phyloP scores from a whole-genome alignment of 2,888 invertebrate genomes.

The Nowickia ferox region DNA sequence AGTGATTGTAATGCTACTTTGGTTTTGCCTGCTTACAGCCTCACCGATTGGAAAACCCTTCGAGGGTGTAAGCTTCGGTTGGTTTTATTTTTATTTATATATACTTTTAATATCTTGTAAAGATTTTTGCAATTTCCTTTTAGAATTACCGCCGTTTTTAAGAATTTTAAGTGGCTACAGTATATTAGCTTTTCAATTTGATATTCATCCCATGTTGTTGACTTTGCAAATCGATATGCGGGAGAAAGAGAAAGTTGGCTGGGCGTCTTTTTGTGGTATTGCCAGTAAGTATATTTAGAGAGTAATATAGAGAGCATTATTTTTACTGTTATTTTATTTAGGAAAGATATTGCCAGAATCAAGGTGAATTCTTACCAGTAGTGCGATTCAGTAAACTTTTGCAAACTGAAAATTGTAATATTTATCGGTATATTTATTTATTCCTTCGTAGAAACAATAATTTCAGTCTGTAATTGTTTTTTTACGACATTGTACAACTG shows the following conservation, averaged over 20 bases:
- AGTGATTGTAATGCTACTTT: constrained; percentile 87
- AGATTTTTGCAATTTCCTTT: constrained; percentile 69
- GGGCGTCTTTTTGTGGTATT: constrained; percentile 89
- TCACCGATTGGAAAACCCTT: constrained; percentile 80
- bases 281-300: constrained; percentile 83
- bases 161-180: constrained; percentile 87
- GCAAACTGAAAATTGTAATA: too few relatives aligned
- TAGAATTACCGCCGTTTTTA: constrained; percentile 83
- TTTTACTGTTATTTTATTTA: neutral
- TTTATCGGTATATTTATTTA: too few relatives aligned
- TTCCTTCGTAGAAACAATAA: too few relatives aligned
- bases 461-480: too few relatives aligned
- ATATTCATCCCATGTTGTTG: constrained; percentile 92
- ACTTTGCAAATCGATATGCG: constrained; percentile 97
- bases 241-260: constrained; percentile 88
- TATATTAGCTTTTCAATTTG: constrained; percentile 89
- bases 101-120: neutral
- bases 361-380: too few relatives aligned
- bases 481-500: too few relatives aligned
- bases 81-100: constrained; percentile 29
- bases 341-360: too few relatives aligned
- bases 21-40: constrained; percentile 86
- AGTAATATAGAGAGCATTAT: too few relatives aligned
- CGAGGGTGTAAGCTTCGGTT: constrained; percentile 79
- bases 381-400: too few relatives aligned